Percentiles rank a stretch among this genome's conserved stretches.
phyloP scores from a whole-genome alignment of 2,797 vertebrate species.

The Oryzias sinensis region DNA sequence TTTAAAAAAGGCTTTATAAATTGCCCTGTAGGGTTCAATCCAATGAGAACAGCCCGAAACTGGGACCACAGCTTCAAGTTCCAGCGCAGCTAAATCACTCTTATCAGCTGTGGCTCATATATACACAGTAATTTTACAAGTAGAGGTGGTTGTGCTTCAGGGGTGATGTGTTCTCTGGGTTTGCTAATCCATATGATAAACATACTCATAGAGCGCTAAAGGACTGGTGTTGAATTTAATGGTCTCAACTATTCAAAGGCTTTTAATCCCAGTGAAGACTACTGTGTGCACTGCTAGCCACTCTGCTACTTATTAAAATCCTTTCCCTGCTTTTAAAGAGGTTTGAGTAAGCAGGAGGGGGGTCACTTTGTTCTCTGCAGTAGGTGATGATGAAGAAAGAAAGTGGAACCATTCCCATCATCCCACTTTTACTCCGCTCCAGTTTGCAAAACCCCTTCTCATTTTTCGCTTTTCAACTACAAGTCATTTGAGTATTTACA shows the following conservation, averaged over 20 bases:
- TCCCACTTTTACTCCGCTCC: slow-evolving; percentile 5
- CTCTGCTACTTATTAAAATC: slow-evolving; percentile 74
- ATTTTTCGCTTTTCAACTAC: slow-evolving; percentile 20
- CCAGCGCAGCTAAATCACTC: slow-evolving; percentile 41
- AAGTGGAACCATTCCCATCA: slow-evolving; percentile 26
- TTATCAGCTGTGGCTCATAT: slow-evolving; percentile 64
- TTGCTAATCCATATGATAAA: slow-evolving; percentile 78
- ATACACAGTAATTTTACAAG: slow-evolving; percentile 60
- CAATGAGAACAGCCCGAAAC: slow-evolving; percentile 30
- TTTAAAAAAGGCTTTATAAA: slow-evolving; percentile 10
- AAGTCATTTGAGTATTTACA: not conserved
- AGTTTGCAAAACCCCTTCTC: slow-evolving; percentile 7
- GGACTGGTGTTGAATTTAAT: slow-evolving; percentile 75
- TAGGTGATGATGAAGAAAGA: slow-evolving; percentile 28
- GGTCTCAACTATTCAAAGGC: slow-evolving; percentile 75
- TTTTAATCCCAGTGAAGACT: slow-evolving; percentile 76
- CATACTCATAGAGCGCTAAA: slow-evolving; percentile 66
- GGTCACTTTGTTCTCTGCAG: slow-evolving; percentile 47
- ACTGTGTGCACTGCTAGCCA: slow-evolving; percentile 62
- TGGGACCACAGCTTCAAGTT: slow-evolving; percentile 52
- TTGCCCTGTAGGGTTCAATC: slow-evolving; percentile 24
- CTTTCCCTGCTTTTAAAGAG: slow-evolving; percentile 64
- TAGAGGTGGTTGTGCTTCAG: slow-evolving; percentile 50
- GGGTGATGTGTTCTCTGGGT: slow-evolving; percentile 53
- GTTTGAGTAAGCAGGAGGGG: slow-evolving; percentile 46